These are phyloP conservation scores for Anneissia japonica DNA, from an alignment of 35 echinoderm and acorn worm species.

Conservation along the genomic window DNA sequence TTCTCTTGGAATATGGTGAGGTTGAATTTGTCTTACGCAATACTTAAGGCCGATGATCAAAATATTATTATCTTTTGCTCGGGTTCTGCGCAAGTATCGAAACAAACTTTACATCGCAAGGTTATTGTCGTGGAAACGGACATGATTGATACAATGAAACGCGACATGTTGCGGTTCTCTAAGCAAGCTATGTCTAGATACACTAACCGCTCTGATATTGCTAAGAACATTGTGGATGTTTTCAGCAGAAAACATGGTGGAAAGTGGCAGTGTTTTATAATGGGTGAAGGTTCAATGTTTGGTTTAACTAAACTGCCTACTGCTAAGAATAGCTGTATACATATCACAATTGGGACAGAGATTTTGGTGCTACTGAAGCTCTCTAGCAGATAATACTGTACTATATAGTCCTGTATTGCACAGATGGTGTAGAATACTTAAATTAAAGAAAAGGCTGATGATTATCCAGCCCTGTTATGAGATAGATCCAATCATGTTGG, in stretches of 20 bases:
- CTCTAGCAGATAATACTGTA: background rate
- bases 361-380: background rate
- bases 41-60: background rate
- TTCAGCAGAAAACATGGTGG: background rate
- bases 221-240: background rate
- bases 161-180: background rate
- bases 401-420: too few species aligned
- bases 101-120: background rate
- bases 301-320: background rate
- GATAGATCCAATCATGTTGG: too few species aligned
- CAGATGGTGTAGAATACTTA: too few species aligned
- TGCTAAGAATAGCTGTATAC: background rate
- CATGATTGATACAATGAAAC: background rate
- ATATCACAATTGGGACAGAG: background rate
- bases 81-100: background rate
- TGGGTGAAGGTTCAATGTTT: background rate
- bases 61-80: background rate
- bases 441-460: too few species aligned
- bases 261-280: background rate
- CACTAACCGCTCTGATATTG: background rate
- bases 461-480: too few species aligned
- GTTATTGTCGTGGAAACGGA: background rate
- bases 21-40: background rate
- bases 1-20: background rate
- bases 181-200: background rate